These are phyloP conservation scores for Condylostylus longicornis DNA, from an alignment of 1,140 invertebrate species.

Conservation along the genomic window DNA sequence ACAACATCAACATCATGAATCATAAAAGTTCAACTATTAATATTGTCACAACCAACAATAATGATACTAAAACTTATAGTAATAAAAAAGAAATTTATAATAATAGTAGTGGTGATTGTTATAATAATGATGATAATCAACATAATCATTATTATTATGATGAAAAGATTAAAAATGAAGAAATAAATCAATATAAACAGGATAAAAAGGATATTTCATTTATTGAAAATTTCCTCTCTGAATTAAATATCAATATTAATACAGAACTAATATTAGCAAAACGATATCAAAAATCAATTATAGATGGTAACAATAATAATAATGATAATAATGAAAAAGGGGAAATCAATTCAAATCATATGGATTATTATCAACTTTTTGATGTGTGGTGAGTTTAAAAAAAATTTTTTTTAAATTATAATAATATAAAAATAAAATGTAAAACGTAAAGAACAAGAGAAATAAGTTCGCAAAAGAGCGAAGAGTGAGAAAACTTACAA, in stretches of 20 bases:
- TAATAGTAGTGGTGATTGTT: background rate
- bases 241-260: conserved; percentile 29
- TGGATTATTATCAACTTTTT: conserved; percentile 19
- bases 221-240: conserved; percentile 27
- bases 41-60: background rate
- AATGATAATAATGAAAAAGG: conserved; percentile 5
- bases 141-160: background rate
- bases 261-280: conserved; percentile 28
- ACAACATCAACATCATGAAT: background rate
- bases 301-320: no score
- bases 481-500: no score
- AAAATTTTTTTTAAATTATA: no score
- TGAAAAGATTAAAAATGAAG: background rate
- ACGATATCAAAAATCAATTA: conserved; percentile 8
- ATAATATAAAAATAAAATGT: no score
- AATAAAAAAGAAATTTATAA: background rate
- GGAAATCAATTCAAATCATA: conserved; percentile 4
- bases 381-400: conserved; percentile 24
- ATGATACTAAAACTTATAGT: background rate
- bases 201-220: conserved; percentile 9
- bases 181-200: background rate
- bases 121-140: conserved; percentile 6
- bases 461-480: no score
- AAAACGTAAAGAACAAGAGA: no score
- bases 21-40: background rate